Evolutionary conservation across 2,888 invertebrate genomes (phyloP).

Genomic region (Diarsia brunnea): DNA sequence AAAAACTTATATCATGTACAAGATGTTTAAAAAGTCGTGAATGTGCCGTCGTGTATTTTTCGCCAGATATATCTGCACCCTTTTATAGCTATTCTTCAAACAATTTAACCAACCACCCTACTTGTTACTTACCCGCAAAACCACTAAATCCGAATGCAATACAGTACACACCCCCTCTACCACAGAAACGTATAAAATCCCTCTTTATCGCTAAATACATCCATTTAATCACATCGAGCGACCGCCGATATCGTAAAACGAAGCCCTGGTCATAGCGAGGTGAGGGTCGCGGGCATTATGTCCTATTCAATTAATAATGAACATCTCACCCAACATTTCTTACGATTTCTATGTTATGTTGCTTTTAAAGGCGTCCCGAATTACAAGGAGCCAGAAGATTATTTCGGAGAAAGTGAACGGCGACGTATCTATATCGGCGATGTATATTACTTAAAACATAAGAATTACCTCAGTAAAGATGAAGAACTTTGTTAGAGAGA

Average conservation of each 20-base stretch:
- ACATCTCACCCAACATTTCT: slow-evolving; percentile 42
- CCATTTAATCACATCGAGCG: slow-evolving; percentile 75
- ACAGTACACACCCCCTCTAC: slow-evolving; percentile 63
- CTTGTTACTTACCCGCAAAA: slow-evolving; percentile 32
- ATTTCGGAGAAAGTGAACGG: not conserved
- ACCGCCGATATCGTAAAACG: slow-evolving; percentile 75
- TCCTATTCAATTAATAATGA: slow-evolving; percentile 58
- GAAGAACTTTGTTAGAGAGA: not conserved
- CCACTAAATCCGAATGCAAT: slow-evolving; percentile 41
- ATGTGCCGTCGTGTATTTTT: not conserved
- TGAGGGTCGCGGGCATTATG: slow-evolving; percentile 53
- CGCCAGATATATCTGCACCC: not conserved
- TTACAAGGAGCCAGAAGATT: not conserved
- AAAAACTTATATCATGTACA: too few relatives aligned
- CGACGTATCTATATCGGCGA: not conserved
- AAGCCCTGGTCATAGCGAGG: slow-evolving; percentile 63
- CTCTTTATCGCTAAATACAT: slow-evolving; percentile 76
- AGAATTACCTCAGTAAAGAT: not conserved
- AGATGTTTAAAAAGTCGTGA: not conserved
- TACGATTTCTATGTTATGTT: slow-evolving; percentile 27
- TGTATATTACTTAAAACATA: not conserved
- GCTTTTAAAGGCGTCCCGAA: not conserved
- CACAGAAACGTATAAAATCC: slow-evolving; percentile 71
- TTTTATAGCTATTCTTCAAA: not conserved
- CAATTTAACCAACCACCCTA: slow-evolving; percentile 3